These are phyloP conservation scores for Holotrichia oblita DNA, from an alignment of 1,140 invertebrate species.

Conservation along the genomic window DNA sequence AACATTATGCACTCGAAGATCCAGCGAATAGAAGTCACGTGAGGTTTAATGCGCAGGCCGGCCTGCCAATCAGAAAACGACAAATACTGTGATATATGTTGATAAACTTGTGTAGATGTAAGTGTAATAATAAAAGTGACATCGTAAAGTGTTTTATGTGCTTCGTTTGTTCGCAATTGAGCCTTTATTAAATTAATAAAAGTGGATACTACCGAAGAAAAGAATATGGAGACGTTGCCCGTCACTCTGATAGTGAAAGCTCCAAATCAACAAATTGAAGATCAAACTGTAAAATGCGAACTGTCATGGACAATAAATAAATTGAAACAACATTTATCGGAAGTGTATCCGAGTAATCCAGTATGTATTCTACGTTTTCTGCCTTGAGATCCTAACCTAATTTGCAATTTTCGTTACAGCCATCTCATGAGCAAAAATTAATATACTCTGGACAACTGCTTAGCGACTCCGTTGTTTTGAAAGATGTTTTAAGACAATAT, in stretches of 20 bases:
- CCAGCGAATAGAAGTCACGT: conserved; percentile 9
- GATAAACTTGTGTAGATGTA: conserved; percentile 41
- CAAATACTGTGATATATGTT: conserved; percentile 47
- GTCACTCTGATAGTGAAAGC: conserved; percentile 85
- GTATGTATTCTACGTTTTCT: conserved; percentile 67
- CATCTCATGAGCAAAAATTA: conserved; percentile 82
- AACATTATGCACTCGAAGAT: not conserved
- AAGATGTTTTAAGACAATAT: conserved; percentile 81
- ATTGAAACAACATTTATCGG: conserved; percentile 83
- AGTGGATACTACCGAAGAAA: conserved; percentile 46
- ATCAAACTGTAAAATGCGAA: conserved; percentile 84
- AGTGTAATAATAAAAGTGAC: conserved; percentile 38
- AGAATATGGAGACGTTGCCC: conserved; percentile 63
- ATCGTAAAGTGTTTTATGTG: conserved; percentile 26
- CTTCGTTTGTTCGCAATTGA: conserved; percentile 35
- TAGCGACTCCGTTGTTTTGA: conserved; percentile 77
- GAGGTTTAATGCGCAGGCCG: conserved; percentile 29
- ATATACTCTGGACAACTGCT: conserved; percentile 92
- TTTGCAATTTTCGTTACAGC: conserved; percentile 64
- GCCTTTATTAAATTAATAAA: conserved; percentile 39
- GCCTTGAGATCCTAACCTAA: conserved; percentile 39
- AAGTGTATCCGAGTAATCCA: conserved; percentile 89
- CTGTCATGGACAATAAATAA: conserved; percentile 85
- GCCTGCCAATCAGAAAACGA: conserved; percentile 44
- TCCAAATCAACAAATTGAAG: conserved; percentile 88